Evolutionary conservation across 1,140 invertebrate species (phyloP), one percentile per base, ranked within the genome.

Genomic region (Chlorops oryzae): DNA sequence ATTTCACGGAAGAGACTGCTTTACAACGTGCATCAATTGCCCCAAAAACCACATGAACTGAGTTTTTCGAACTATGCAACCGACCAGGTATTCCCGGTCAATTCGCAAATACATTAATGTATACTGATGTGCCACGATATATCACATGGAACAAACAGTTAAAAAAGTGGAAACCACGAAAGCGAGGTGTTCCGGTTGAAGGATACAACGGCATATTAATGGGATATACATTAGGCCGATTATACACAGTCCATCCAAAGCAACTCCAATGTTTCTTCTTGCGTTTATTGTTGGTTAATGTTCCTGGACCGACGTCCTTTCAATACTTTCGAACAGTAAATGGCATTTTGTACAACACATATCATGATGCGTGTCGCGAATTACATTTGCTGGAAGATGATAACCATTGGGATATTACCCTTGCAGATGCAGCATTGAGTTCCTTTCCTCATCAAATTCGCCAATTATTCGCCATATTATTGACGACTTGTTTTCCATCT

Each of bases 231-330:
- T 48, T 73, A 21, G 62, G 62, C 23, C 60, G 70, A 21, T 43
- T 76, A 3, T 75, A 76, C 53, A 67, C 65, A 35, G 57, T 74
- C 25, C 60, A 68, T 52, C 64, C 69, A 32, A 74, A 65, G 6
- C 55, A 65, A 28, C 39, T 18, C 28, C 70, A 73, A 61, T 74
- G 70, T 40, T 75, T 61, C 54, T 66, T 65, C 57, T 58, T 77
- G 35, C 58, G 69, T 23, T 45, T 77, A 42, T 57, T 77, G 37
- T 56, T 75, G 43, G 45, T 61, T 47, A 60, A 70, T 43, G 59
- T 77, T 24, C 50, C 48, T 51, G 72, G 74, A 24, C 63, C 73
- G 48, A 74, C 52, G 37, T 73, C 62, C 34, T 75, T 75, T 56
- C 34, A 63, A 60, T 20, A 53, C 38, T 52, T 76, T 21, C 54